Base-by-base conservation (phyloP, 2,888 invertebrate species). In the Sphaerophoria rueppellii region DNA sequence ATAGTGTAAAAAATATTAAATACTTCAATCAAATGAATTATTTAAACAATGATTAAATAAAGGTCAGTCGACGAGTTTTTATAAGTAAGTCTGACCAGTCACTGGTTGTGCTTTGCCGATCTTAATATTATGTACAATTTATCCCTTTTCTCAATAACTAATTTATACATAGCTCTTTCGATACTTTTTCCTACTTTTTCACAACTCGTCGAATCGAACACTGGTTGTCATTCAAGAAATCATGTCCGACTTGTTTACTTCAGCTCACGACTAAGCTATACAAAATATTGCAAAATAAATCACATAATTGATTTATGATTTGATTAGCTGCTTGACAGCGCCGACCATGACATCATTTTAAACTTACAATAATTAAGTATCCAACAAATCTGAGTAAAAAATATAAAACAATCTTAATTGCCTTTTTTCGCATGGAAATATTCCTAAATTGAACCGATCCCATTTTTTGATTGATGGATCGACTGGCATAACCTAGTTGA, bases 381-480 rank as follows among this genome's bases (percentile, higher is more conserved):
- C 9, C 34, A 35, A 50, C 65, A 35, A 35, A 11, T 14, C 24
- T 61, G 7, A 24, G 58, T 16, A 12, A 43, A 43, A 43, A 43
- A 40, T 40, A 37, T 50, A 63, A 16, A 37, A 60, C 24, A 1
- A 9, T 32, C 67, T 54, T 40, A 54, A 67, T 67, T 32, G 40
- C 67, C 7, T 9, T 50, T 50, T 32, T 37, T 7, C 12, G 9
- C 7, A 60, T 43, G 34, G 9, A 69, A 61, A 55, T 37, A 65
- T 58, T 54, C 74, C 61, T 40, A 4, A 43, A 43, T 4, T 46
- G 52, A 61, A 50, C 65, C 81, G 40, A 70, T 14, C 73, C 57
- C 63, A 55, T 32, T 72, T 76, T 77, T 4, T 78, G 78, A 79
- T 79, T 83, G 83, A 83, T 83, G 60, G 75, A 72, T 83, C 80